A percentile compares a stretch with the other conserved stretches of the same genome.
Evolutionary conservation across 2,797 vertebrate species (phyloP).

Genomic region (Clarias platycephalus): DNA sequence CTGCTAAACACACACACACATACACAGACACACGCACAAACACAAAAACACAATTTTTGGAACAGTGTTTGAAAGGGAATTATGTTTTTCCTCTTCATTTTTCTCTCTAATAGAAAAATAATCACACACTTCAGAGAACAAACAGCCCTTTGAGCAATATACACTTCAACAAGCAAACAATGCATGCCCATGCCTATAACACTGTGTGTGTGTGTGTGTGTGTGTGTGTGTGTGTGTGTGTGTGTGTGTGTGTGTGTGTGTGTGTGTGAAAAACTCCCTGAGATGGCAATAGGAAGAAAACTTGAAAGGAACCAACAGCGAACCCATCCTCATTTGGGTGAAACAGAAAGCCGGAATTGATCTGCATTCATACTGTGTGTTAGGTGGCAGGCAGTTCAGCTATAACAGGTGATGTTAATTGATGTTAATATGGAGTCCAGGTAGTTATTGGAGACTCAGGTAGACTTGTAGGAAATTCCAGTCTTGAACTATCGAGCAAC

Average conservation of each 20-base stretch:
- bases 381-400: too few species aligned
- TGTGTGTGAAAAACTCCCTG: background rate
- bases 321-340: too few species aligned
- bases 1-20: background rate
- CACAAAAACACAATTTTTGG: background rate
- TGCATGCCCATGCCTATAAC: background rate
- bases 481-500: too few species aligned
- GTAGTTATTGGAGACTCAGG: too few species aligned
- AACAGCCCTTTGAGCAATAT: constrained; percentile 14
- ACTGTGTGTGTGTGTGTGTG: background rate
- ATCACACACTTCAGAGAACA: constrained; percentile 19
- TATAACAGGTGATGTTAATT: too few species aligned
- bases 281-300: too few species aligned
- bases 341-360: too few species aligned
- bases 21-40: background rate
- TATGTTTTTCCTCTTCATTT: constrained; percentile 13
- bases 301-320: too few species aligned
- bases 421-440: too few species aligned
- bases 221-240: background rate
- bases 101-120: constrained; percentile 20
- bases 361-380: too few species aligned
- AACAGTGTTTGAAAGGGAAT: constrained; percentile 17
- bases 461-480: too few species aligned
- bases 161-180: background rate
- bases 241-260: background rate